Base-by-base conservation (phyloP, 2,797 vertebrate species). In the Artibeus lituratus region DNA sequence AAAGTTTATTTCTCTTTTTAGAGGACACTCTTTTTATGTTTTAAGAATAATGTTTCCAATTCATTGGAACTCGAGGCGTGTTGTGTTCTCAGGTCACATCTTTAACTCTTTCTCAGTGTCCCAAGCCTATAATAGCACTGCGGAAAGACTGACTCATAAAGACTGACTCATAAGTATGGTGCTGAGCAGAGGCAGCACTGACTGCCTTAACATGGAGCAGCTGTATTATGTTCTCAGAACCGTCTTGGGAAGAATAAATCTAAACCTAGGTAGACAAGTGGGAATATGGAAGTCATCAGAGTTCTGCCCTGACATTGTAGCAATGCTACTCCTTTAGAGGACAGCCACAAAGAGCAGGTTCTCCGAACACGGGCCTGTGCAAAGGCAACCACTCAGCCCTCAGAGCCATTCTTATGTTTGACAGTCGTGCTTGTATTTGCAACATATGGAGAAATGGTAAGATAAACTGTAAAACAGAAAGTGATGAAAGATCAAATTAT, bases 31-130 rank as follows among this genome's bases (percentile, higher is more conserved):
- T 29, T 72, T 76, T 76, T 69, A 16, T 94, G 21, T 83, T 94
- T 87, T 18, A 83, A 32, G 62, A 96, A 72, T 77, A 91, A 72
- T 35, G 53, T 78, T 87, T 78, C 16, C 78, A 72, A 22, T 42
- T 55, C 51, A 29, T 0, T 44, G 21, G 62, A 88, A 72, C 26
- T 65, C n/a, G 72, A 49, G 11, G 83, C 19, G 32, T 87, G 42
- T 47, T 76, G 29, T 76, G 10, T 92, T 47, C 3, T 51, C 35
- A 59, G 39, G 55, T 85, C 37, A 94, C 21, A 62, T 39, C 26
- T 88, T 83, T 88, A 78, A 47, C 19, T 78, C 19, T 47, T 53
- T 83, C 42, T 78, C 32, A 72, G 44, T 62, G 26, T 47, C 44
- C 15, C 21, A 84, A 55, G 84, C 3, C 10, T 65, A 7, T 67